Base-by-base conservation (phyloP, 2,113 vertebrate genomes). In the Megaptera novaeangliae region DNA sequence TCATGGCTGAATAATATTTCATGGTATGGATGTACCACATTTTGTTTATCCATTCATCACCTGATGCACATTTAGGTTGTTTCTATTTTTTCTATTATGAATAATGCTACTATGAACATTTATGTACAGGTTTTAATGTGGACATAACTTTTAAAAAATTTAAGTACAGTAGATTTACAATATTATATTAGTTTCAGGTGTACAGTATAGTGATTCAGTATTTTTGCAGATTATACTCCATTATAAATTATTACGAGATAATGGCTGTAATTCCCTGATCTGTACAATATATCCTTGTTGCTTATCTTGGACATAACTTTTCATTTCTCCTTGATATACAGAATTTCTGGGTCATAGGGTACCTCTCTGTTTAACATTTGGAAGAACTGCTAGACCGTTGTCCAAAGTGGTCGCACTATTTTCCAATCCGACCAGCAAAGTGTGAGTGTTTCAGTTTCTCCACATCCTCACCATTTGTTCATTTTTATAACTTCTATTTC, bases 11-110 rank as follows among this genome's bases (percentile, higher is more conserved):
- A 13, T n/a, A 25, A 7, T 18, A n/a, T 13, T 17, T 74, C 31
- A 4, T 17, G 31, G 36, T 44, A 6, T 27, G 31, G 49, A 9
- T 5, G 12, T 8, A 14, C 7, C 21, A 20, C 2, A 2, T 20
- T 7, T 36, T 31, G 25, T 74, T 59, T 44, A n/a, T 36, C 59
- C 3, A 0, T n/a, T 39, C 10, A 7, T 34, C 12, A 13, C 15
- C 2, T 29, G 46, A 55, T 23, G 7, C 7, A 57, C 10, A 11
- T 55, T 34, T 72, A 12, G 27, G 9, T 25, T 3, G 36, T 23
- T 87, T 46, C 31, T 21, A 2, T 15, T 29, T 52, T 74, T 52
- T 46, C 86, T 52, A 1, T 31, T 44, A 6, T 2, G 34, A 52
- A 25, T 49, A 41, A 52, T 11, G 36, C 36, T 63, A 57, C 39